These are phyloP conservation scores for Myotis daubentonii DNA, from an alignment of 2,797 vertebrate genomes.

Conservation along the genomic window DNA sequence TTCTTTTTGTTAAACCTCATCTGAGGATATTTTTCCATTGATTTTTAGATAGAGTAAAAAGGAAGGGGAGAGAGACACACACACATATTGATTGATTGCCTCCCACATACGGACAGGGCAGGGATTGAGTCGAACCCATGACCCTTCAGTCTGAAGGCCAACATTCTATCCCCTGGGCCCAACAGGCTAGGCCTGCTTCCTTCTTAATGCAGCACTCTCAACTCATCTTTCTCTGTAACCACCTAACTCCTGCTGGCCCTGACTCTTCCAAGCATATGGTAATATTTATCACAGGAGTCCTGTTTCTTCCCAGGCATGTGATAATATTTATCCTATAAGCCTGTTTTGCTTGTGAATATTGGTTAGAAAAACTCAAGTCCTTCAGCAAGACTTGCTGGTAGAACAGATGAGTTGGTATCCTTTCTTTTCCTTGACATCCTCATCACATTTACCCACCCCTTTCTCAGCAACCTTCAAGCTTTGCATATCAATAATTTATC, in stretches of 20 bases:
- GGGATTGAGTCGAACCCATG: no score
- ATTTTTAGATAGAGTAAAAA: no score
- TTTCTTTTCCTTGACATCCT: constrained; percentile 4
- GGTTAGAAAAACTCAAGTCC: background rate
- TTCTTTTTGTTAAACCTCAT: no score
- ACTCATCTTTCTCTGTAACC: background rate
- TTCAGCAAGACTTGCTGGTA: background rate
- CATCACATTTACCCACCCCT: background rate
- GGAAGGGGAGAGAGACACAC: no score
- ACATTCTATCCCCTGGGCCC: no score
- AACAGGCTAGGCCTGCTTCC: background rate
- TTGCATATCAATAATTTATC: constrained; percentile 21
- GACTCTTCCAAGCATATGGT: background rate
- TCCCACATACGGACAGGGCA: no score
- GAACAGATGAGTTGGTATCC: background rate
- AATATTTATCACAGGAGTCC: background rate
- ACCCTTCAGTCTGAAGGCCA: no score
- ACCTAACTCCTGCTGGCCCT: background rate
- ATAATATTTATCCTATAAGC: background rate
- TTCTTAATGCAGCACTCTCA: background rate
- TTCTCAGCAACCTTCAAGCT: background rate
- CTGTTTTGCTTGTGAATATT: background rate
- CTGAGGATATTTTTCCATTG: no score
- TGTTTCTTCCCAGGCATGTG: background rate
- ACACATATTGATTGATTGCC: no score